Evolutionary conservation across 2,888 invertebrate genomes (phyloP).

Genomic region (Aphodius granarius): DNA sequence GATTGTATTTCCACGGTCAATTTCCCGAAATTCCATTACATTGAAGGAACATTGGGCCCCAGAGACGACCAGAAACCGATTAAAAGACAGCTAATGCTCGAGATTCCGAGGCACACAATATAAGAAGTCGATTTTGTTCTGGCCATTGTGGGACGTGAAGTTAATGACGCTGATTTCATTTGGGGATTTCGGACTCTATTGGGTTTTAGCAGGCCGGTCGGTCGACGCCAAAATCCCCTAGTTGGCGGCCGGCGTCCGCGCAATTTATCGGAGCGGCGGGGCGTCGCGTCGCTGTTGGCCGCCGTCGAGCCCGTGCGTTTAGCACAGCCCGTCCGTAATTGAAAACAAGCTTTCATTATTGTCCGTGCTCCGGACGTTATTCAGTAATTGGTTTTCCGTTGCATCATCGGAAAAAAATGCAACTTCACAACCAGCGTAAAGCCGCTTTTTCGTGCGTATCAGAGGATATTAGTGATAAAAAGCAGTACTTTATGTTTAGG

Average conservation of each 20-base stretch:
- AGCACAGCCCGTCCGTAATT: background rate
- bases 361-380: constrained; percentile 12
- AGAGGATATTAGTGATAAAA: no score
- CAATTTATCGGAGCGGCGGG: background rate
- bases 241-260: background rate
- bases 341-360: constrained; percentile 18
- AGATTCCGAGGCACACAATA: background rate
- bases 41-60: background rate
- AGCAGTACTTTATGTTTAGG: no score
- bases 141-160: background rate
- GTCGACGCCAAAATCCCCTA: background rate
- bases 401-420: constrained; percentile 12
- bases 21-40: background rate
- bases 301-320: background rate
- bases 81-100: background rate
- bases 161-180: background rate
- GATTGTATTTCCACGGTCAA: background rate
- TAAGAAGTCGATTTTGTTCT: background rate
- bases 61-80: background rate
- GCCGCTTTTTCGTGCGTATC: no score
- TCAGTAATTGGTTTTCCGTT: constrained; percentile 18
- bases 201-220: background rate
- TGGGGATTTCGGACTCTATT: background rate
- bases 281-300: background rate
- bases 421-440: background rate